These are phyloP conservation scores for Venusia cambrica DNA, from an alignment of 2,888 invertebrate genomes.

Conservation along the genomic window DNA sequence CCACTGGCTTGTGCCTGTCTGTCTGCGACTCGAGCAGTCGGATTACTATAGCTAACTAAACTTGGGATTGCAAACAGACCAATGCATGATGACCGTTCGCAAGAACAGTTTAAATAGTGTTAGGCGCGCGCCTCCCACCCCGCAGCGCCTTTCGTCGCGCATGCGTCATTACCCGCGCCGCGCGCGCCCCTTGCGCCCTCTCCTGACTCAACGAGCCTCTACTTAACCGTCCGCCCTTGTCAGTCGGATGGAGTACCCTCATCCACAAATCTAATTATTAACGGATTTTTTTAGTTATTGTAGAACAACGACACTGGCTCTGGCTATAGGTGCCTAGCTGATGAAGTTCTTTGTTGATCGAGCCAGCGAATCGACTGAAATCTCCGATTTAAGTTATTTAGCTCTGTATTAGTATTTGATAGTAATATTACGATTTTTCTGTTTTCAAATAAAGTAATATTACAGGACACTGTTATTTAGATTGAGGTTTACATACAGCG, in stretches of 20 bases:
- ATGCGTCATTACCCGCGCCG: constrained; percentile 77
- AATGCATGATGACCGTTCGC: constrained; percentile 84
- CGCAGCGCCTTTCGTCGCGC: constrained; percentile 79
- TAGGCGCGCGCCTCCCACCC: constrained; percentile 79
- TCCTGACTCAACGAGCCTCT: constrained; percentile 18
- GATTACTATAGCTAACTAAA: constrained; percentile 82
- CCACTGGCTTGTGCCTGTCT: constrained; percentile 83
- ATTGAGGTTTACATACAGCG: no score
- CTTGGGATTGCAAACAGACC: constrained; percentile 85
- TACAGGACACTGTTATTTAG: no score
- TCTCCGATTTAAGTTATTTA: no score
- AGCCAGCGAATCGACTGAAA: no score
- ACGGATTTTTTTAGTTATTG: no score
- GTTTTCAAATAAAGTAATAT: no score
- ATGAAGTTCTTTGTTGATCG: no score
- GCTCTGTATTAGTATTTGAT: no score
- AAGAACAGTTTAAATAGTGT: constrained; percentile 85
- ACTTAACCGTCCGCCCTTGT: constrained; percentile 14
- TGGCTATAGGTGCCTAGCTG: no score
- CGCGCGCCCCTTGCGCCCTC: constrained; percentile 48
- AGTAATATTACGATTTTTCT: no score
- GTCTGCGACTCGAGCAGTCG: constrained; percentile 78
- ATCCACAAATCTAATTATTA: constrained; percentile 5
- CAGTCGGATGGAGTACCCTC: constrained; percentile 15
- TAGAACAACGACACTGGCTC: no score